Conservation (phyloP, 2,113 vertebrate genomes). For the Ariopsis seemanni region DNA sequence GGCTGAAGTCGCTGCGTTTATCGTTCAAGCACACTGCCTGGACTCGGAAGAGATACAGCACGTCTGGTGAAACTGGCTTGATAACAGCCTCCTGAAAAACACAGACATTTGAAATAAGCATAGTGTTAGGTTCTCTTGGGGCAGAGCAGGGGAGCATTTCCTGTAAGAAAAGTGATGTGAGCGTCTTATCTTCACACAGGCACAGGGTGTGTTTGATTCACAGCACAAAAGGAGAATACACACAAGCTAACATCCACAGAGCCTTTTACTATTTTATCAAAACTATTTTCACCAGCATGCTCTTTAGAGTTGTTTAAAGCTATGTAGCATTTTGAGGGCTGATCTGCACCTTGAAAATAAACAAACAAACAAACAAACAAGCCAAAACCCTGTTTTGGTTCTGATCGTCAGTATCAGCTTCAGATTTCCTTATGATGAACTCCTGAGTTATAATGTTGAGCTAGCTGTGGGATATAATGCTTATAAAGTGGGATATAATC, state of each 20-base stretch:
- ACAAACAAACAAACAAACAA: background rate
- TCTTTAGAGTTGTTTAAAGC: background rate
- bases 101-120: constrained; percentile 14
- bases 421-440: no score
- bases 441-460: background rate
- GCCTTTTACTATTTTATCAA: constrained; percentile 4
- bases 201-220: constrained; percentile 43
- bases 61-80: constrained; percentile 88
- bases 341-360: no score
- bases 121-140: constrained; percentile 18
- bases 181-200: constrained; percentile 28
- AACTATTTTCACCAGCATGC: background rate
- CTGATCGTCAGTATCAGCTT: background rate
- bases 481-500: background rate
- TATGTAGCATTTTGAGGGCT: background rate
- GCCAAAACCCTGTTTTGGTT: background rate
- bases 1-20: constrained; percentile 98
- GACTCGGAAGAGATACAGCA: constrained; percentile 94
- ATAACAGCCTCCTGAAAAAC: constrained; percentile 87
- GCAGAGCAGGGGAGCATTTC: constrained; percentile 24
- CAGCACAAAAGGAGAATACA: constrained; percentile 33
- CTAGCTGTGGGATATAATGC: background rate
- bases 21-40: constrained; percentile 93
- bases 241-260: constrained; percentile 1
- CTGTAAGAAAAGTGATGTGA: constrained; percentile 33